A percentile compares a stretch with the other conserved stretches of the same genome.
These are phyloP conservation scores for Ericerus pela DNA, from an alignment of 1,140 invertebrate species.

Conservation along the genomic window DNA sequence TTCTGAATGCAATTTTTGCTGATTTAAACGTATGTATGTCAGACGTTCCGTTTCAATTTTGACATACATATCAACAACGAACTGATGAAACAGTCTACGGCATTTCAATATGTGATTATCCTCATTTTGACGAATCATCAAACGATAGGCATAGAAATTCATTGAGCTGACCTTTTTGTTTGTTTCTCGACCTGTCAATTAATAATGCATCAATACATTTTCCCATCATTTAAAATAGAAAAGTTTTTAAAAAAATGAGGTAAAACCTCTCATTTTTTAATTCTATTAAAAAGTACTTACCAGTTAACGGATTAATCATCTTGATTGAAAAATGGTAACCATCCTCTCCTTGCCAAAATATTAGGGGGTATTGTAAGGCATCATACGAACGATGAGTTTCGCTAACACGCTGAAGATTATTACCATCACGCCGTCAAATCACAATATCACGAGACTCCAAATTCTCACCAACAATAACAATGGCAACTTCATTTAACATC, in stretches of 20 bases:
- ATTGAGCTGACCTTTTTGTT: constrained; percentile 30
- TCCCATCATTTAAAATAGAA: no score
- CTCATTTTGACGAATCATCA: constrained; percentile 25
- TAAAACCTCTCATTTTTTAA: no score
- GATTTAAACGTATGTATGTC: constrained; percentile 27
- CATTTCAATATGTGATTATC: constrained; percentile 25
- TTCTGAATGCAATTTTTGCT: constrained; percentile 28
- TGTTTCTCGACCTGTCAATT: constrained; percentile 11
- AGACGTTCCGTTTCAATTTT: constrained; percentile 31
- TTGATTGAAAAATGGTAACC: constrained; percentile 32
- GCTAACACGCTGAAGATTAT: constrained; percentile 27
- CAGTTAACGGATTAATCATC: constrained; percentile 26
- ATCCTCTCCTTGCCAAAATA: constrained; percentile 35
- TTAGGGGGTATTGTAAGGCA: constrained; percentile 34
- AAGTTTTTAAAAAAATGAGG: no score
- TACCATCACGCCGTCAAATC: constrained; percentile 27
- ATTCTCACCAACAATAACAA: constrained; percentile 31
- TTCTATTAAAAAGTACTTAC: no score
- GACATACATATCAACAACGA: constrained; percentile 29
- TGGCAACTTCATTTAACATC: constrained; percentile 32
- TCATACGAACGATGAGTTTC: constrained; percentile 35
- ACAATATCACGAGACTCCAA: constrained; percentile 32
- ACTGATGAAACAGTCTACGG: constrained; percentile 29
- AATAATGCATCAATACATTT: no score
- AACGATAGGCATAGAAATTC: constrained; percentile 31